phyloP scores from a whole-genome alignment of 2,888 invertebrate genomes.

The Agrochola macilenta region DNA sequence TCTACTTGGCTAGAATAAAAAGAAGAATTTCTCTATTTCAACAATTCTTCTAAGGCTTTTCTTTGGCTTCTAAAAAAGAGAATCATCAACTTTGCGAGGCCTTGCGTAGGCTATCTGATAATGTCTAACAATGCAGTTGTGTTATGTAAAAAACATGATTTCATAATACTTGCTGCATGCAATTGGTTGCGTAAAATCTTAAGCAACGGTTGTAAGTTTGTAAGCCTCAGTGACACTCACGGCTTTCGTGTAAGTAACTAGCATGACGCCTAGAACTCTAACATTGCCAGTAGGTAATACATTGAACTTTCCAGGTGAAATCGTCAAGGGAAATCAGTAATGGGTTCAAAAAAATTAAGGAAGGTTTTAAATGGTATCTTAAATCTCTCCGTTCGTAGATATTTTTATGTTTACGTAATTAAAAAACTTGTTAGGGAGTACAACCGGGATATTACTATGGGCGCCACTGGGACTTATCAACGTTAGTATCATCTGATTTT shows the following conservation, averaged over 20 bases:
- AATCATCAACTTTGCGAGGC: not conserved
- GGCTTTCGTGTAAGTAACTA: constrained; percentile 5
- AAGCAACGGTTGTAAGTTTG: constrained; percentile 17
- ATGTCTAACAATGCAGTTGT: constrained; percentile 11
- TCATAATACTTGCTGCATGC: constrained; percentile 27
- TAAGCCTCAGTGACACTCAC: constrained; percentile 22
- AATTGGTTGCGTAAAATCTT: constrained; percentile 29
- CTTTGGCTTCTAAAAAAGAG: not conserved
- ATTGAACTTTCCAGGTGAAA: constrained; percentile 8
- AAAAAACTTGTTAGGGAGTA: too few species aligned
- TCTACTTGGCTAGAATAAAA: not conserved
- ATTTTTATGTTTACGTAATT: not conserved
- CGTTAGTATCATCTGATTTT: not conserved
- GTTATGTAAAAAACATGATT: constrained; percentile 21
- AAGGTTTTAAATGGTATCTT: not conserved
- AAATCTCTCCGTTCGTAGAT: not conserved
- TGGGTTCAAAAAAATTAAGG: not conserved
- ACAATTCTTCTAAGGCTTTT: not conserved
- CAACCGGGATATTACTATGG: too few species aligned
- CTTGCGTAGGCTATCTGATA: constrained; percentile 5
- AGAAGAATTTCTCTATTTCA: not conserved
- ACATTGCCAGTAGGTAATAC: not conserved
- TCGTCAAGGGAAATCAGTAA: not conserved
- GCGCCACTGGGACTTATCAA: too few species aligned
- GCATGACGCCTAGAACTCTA: constrained; percentile 3